A percentile compares a stretch with the other conserved stretches of the same genome.
phyloP scores from a whole-genome alignment of 2,113 vertebrate genomes.

The Lophius piscatorius region DNA sequence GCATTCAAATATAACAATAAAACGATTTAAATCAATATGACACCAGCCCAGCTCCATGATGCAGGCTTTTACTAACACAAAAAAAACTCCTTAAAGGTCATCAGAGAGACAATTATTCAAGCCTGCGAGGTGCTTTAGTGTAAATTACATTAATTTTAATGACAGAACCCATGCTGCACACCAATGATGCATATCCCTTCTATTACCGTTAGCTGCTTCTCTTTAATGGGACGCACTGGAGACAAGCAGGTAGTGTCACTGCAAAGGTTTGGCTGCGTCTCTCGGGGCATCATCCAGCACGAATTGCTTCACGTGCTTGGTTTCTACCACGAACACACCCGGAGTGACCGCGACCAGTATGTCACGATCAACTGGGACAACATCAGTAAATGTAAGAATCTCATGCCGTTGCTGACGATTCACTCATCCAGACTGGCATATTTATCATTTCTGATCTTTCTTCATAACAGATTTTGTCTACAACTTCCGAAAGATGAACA shows the following conservation, averaged over 20 bases:
- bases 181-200: background rate
- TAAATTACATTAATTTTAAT: too few species aligned
- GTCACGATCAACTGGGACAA: slow-evolving; percentile 66
- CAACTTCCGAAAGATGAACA: slow-evolving; percentile 52
- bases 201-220: slow-evolving; percentile 51
- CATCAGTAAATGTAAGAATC: slow-evolving; percentile 30
- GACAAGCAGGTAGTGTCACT: slow-evolving; percentile 66
- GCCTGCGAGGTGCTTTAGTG: too few species aligned
- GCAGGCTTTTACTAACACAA: background rate
- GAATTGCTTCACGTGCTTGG: slow-evolving; percentile 71
- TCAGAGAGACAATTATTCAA: slow-evolving; percentile 10
- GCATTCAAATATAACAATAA: background rate
- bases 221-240: slow-evolving; percentile 42
- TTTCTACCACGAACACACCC: slow-evolving; percentile 77
- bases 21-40: background rate
- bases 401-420: fast-evolving
- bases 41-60: background rate
- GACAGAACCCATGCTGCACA: too few species aligned
- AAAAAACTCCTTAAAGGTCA: background rate
- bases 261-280: slow-evolving; percentile 50
- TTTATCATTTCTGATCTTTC: background rate
- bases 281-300: slow-evolving; percentile 57
- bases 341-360: slow-evolving; percentile 63
- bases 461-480: background rate
- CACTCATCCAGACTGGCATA: fast-evolving